phyloP scores from a whole-genome alignment of 1,140 invertebrate genomes.

The Gonatopus flavifemur region DNA sequence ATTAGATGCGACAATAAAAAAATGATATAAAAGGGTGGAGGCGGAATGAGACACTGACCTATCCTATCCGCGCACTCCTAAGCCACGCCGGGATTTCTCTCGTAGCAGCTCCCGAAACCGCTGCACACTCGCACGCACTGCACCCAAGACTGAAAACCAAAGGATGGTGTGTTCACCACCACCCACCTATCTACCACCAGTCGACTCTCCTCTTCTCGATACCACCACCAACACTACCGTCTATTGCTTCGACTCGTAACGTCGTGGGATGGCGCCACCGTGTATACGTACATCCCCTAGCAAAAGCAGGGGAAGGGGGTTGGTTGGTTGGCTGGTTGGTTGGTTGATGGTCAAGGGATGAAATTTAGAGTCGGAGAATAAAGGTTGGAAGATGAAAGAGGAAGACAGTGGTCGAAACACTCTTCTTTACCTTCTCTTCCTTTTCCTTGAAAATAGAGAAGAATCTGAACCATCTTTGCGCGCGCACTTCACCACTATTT shows the following conservation, averaged over 20 bases:
- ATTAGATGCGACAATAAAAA: no score
- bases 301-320: slow-evolving; percentile 7
- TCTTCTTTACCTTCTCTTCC: no score
- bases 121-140: slow-evolving; percentile 56
- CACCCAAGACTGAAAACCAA: slow-evolving; percentile 57
- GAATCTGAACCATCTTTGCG: slow-evolving; percentile 36
- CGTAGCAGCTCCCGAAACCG: slow-evolving; percentile 41
- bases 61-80: slow-evolving; percentile 42
- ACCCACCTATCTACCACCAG: slow-evolving; percentile 1
- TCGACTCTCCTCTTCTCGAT: background rate
- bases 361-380: background rate
- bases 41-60: slow-evolving; percentile 32
- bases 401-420: background rate
- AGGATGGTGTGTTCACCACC: slow-evolving; percentile 16
- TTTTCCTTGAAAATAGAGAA: no score
- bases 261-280: slow-evolving; percentile 36
- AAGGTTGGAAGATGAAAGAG: slow-evolving; percentile 4
- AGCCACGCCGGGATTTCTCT: slow-evolving; percentile 40
- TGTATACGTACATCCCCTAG: slow-evolving; percentile 20
- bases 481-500: no score
- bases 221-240: no score
- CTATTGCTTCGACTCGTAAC: background rate
- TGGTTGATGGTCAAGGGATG: background rate
- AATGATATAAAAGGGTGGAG: no score
- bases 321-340: slow-evolving; percentile 2